These are phyloP conservation scores for Phrynocephalus guinanensis DNA, from an alignment of 2,797 vertebrate genomes.

Conservation along the genomic window DNA sequence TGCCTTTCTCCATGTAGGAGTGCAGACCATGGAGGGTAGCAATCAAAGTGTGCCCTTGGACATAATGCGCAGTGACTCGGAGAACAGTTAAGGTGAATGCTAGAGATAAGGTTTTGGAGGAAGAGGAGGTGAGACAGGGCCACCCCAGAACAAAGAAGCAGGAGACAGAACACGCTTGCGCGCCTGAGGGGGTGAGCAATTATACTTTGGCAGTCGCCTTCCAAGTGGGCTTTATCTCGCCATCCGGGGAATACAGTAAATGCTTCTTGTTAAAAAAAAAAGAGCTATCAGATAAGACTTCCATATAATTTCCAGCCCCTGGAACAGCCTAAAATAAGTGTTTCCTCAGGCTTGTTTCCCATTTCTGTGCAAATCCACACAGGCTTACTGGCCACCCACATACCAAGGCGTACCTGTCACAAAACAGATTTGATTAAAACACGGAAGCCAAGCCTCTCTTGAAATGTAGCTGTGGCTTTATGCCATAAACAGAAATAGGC, in stretches of 20 bases:
- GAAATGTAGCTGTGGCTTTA: neutral
- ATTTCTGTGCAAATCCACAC: constrained; percentile 74
- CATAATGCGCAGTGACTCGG: accelerated
- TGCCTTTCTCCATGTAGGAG: neutral
- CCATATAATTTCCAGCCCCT: constrained; percentile 73
- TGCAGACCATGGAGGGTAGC: constrained; percentile 27
- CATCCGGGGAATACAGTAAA: constrained; percentile 66
- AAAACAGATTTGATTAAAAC: constrained; percentile 55
- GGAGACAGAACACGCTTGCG: constrained; percentile 67
- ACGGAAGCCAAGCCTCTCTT: constrained; percentile 24
- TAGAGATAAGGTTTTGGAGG: constrained; percentile 46
- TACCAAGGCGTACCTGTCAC: constrained; percentile 61
- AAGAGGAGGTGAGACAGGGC: constrained; percentile 68
- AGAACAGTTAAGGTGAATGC: constrained; percentile 28
- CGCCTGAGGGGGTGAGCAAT: constrained; percentile 72
- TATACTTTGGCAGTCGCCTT: constrained; percentile 70
- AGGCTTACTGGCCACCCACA: constrained; percentile 73
- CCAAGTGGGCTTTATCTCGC: constrained; percentile 61
- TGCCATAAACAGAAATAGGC: constrained; percentile 7
- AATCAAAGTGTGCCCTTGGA: neutral
- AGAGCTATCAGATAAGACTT: constrained; percentile 78
- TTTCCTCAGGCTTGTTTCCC: constrained; percentile 73
- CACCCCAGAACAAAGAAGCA: constrained; percentile 75
- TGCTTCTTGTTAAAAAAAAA: constrained; percentile 63
- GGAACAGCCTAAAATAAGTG: constrained; percentile 73